A percentile compares a stretch with the other conserved stretches of the same genome.
Evolutionary conservation across 2,113 vertebrate genomes (phyloP).

Genomic region (Mesembrinibis cayennensis): DNA sequence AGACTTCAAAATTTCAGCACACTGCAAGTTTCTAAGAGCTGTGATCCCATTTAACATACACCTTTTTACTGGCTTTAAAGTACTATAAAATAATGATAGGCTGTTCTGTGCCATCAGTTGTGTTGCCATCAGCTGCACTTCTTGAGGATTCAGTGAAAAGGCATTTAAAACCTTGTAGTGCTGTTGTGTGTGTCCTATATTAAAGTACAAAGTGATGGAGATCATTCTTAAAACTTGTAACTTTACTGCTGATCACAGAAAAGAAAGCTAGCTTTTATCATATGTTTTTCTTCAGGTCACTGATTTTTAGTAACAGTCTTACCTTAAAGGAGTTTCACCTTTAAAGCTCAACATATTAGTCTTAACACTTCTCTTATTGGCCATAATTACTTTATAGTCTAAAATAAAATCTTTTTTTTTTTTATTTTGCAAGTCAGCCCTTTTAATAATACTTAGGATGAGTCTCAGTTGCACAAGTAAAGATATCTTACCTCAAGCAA

Average conservation of each 20-base stretch:
- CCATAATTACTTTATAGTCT: background rate
- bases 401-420: background rate
- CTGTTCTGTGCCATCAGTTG: background rate
- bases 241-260: background rate
- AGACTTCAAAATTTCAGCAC: background rate
- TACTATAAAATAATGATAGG: background rate
- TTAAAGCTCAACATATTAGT: background rate
- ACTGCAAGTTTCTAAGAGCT: background rate
- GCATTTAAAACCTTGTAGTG: background rate
- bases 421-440: background rate
- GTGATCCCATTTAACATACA: background rate
- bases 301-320: background rate
- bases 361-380: background rate
- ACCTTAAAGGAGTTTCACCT: background rate
- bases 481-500: conserved; percentile 19
- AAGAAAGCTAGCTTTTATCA: background rate
- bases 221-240: background rate
- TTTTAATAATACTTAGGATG: background rate
- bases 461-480: background rate
- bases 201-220: background rate
- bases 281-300: background rate
- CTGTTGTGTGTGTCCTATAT: background rate
- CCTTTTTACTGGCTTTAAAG: background rate
- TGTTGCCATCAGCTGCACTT: background rate
- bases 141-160: background rate